A percentile compares a stretch with the other conserved stretches of the same genome.
phyloP scores from a whole-genome alignment of 2,888 invertebrate species.

The Druceiella hillmani region DNA sequence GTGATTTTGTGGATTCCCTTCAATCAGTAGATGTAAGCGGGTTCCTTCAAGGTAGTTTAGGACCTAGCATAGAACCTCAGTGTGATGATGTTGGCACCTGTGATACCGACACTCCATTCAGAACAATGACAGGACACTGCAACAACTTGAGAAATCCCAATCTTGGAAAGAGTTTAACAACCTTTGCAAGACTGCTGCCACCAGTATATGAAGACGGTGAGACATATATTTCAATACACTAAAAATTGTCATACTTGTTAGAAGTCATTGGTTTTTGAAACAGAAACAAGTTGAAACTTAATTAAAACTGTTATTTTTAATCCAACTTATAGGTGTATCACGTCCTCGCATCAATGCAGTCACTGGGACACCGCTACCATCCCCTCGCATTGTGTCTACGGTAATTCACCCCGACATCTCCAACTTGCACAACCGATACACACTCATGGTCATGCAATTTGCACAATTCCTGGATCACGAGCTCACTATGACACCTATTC shows the following conservation, averaged over 20 bases:
- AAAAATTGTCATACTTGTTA: not conserved
- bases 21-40: conserved; percentile 75
- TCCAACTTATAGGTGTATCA: conserved; percentile 58
- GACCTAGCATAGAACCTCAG: conserved; percentile 59
- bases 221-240: conserved; percentile 19
- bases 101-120: conserved; percentile 63
- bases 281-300: no score
- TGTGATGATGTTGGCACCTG: conserved; percentile 71
- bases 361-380: conserved; percentile 73
- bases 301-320: conserved; percentile 2
- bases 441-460: conserved; percentile 91
- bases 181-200: conserved; percentile 78
- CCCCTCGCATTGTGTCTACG: conserved; percentile 80
- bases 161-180: conserved; percentile 78
- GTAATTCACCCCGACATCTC: conserved; percentile 89
- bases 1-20: conserved; percentile 69
- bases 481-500: conserved; percentile 89
- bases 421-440: conserved; percentile 81
- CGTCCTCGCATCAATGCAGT: conserved; percentile 69
- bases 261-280: no score
- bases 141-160: conserved; percentile 81
- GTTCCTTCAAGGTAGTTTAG: conserved; percentile 55
- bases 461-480: conserved; percentile 95
- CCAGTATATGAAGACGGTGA: conserved; percentile 84
- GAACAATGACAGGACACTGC: conserved; percentile 78